Percentiles rank a stretch among this genome's conserved stretches.
These are phyloP conservation scores for Muricea muricata DNA, from an alignment of 92 coral and sea anemone genomes.

Conservation along the genomic window DNA sequence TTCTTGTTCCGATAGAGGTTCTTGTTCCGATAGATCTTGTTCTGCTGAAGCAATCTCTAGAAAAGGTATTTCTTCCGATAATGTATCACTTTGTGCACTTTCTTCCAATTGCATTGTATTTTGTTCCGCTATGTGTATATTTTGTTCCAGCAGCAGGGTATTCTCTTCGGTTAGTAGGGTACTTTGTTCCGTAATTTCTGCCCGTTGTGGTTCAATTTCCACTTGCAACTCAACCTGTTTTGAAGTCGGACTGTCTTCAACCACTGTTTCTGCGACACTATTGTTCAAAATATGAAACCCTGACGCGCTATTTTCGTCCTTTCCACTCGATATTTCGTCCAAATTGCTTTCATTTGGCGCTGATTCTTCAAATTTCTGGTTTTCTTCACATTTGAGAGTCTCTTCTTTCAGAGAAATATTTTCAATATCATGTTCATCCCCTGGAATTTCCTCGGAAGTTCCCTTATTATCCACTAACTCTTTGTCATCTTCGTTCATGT, in stretches of 20 bases:
- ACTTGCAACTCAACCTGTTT: not conserved
- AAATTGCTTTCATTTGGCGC: not conserved
- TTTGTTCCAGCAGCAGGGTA: too few species aligned
- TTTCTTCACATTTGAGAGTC: not conserved
- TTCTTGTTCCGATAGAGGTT: not conserved
- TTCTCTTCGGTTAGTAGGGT: too few species aligned
- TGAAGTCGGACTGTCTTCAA: not conserved
- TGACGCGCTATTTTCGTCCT: not conserved
- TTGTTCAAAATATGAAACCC: not conserved
- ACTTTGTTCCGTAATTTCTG: not conserved
- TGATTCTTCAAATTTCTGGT: not conserved
- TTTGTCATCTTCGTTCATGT: not conserved
- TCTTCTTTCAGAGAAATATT: not conserved
- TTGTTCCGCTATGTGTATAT: too few species aligned
- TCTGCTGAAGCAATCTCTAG: not conserved
- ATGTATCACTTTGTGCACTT: too few species aligned
- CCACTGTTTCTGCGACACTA: not conserved
- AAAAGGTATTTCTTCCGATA: too few species aligned
- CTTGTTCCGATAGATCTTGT: not conserved
- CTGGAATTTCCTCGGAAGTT: not conserved
- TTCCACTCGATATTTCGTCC: not conserved
- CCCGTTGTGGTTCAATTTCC: not conserved
- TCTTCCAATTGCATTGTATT: too few species aligned
- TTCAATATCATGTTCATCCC: not conserved
- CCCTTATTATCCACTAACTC: not conserved